These are phyloP conservation scores for Falcaria lacertinaria DNA, from an alignment of 2,888 invertebrate species.

Conservation along the genomic window DNA sequence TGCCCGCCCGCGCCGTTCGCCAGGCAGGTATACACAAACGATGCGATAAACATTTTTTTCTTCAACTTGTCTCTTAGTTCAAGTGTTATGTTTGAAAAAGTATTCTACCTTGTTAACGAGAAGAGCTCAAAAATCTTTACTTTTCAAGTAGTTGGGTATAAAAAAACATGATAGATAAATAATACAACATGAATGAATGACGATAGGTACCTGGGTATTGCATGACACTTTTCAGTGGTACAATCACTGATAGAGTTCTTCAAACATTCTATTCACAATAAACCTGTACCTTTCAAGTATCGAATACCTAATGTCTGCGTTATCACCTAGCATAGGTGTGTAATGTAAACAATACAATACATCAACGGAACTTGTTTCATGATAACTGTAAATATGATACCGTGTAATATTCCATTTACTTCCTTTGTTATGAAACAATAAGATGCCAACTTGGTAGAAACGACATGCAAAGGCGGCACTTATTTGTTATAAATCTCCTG, in stretches of 20 bases:
- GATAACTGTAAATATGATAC: slow-evolving; percentile 22
- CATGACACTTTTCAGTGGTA: no score
- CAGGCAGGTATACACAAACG: slow-evolving; percentile 62
- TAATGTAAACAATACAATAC: background rate
- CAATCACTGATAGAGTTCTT: no score
- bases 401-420: slow-evolving; percentile 16
- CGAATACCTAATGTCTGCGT: slow-evolving; percentile 1
- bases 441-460: background rate
- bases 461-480: no score
- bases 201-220: no score
- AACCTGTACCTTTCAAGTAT: no score
- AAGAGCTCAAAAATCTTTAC: no score
- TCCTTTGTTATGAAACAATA: slow-evolving; percentile 20
- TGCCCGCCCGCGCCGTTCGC: no score
- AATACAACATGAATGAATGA: no score
- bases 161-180: no score
- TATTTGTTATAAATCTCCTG: background rate
- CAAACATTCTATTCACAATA: no score
- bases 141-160: no score
- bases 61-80: slow-evolving; percentile 38
- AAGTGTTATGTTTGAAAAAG: slow-evolving; percentile 20
- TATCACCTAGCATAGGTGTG: slow-evolving; percentile 7
- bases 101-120: background rate
- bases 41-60: slow-evolving; percentile 40
- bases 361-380: slow-evolving; percentile 9